phyloP scores from a whole-genome alignment of 2,113 vertebrate genomes.

The Sialia sialis region DNA sequence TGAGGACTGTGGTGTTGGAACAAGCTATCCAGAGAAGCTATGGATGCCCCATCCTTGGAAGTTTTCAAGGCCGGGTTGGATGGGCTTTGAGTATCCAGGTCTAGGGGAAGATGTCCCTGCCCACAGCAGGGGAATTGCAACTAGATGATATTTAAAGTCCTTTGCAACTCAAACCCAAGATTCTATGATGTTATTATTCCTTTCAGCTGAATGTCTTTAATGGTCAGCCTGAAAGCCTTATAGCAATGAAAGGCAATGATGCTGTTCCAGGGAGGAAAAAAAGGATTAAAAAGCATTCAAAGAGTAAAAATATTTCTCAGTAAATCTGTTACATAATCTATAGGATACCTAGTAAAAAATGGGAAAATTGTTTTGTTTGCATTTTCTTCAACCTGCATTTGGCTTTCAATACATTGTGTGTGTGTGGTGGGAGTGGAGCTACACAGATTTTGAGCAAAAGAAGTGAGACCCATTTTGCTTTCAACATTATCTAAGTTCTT shows the following conservation, averaged over 20 bases:
- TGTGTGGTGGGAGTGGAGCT: rapidly evolving
- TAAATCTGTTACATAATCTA: not conserved
- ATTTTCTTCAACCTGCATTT: not conserved
- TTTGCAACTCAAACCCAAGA: not conserved
- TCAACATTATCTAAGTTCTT: not conserved
- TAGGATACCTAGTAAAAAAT: not conserved
- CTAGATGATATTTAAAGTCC: not conserved
- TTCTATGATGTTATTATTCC: not conserved
- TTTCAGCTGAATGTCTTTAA: not conserved
- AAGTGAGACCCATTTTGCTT: not conserved
- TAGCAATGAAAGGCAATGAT: not conserved
- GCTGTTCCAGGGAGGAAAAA: not conserved
- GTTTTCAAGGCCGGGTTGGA: not conserved
- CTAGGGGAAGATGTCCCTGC: not conserved
- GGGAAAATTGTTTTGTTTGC: not conserved
- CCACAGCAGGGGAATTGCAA: not conserved
- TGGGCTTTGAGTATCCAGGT: not conserved
- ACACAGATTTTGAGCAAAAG: not conserved
- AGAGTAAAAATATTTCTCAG: not conserved
- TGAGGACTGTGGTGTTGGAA: not conserved
- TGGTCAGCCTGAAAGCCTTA: not conserved
- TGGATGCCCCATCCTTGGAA: no score
- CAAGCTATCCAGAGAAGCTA: not conserved
- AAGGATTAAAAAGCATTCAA: not conserved
- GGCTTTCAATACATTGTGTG: not conserved